Evolutionary conservation across 53 echinoderm and acorn worm species (phyloP).

Genomic region (Luidia sarsii): DNA sequence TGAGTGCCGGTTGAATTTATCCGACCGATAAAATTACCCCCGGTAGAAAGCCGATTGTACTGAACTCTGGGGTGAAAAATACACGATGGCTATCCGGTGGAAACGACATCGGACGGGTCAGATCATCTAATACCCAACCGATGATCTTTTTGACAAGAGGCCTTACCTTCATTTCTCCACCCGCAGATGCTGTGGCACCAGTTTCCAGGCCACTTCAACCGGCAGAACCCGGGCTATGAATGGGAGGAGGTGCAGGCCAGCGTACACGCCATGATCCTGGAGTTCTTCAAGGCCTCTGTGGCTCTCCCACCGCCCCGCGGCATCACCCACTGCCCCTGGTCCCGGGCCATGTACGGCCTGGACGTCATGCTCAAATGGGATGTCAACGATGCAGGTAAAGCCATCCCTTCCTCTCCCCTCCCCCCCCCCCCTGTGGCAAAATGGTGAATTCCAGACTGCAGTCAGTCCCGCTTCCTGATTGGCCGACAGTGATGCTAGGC

Average conservation of each 20-base stretch:
- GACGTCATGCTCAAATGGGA: slow-evolving; percentile 75
- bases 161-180: too few relatives aligned
- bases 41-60: too few relatives aligned
- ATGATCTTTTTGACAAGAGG: too few relatives aligned
- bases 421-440: neutral
- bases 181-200: slow-evolving; percentile 72
- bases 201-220: slow-evolving; percentile 51
- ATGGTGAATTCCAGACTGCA: neutral
- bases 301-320: slow-evolving; percentile 51
- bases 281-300: slow-evolving; percentile 66
- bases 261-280: slow-evolving; percentile 56
- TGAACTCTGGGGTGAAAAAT: too few relatives aligned
- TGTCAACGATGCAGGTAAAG: slow-evolving; percentile 42
- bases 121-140: too few relatives aligned
- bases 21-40: too few relatives aligned
- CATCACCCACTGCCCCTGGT: slow-evolving; percentile 54
- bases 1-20: too few relatives aligned
- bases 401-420: too few relatives aligned
- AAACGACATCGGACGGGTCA: too few relatives aligned
- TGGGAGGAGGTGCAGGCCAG: slow-evolving; percentile 58
- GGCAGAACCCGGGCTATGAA: slow-evolving; percentile 56
- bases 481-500: too few relatives aligned
- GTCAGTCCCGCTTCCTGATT: neutral
- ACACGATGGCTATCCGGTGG: too few relatives aligned
- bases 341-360: slow-evolving; percentile 73